phyloP scores from a whole-genome alignment of 37 sponge, comb jelly and placozoan genomes.

The Mnemiopsis leidyi region DNA sequence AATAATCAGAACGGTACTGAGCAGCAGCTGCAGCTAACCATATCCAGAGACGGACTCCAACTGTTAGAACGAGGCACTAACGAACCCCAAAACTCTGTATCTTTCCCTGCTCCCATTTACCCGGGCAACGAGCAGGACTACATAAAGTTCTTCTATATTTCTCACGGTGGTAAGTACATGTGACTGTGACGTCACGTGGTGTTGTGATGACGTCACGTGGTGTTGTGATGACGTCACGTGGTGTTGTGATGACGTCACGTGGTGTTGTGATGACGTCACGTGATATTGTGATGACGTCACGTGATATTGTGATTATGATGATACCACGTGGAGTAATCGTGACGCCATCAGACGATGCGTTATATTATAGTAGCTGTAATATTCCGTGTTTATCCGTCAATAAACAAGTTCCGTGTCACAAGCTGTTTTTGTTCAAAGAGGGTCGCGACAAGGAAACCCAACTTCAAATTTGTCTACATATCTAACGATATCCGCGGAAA shows the following conservation, averaged over 20 bases:
- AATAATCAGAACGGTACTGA: neutral
- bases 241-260: neutral
- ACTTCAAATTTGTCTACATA: no score
- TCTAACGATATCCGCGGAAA: no score
- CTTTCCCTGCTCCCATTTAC: neutral
- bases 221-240: neutral
- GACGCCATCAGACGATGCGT: no score
- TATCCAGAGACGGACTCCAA: neutral
- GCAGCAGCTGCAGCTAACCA: neutral
- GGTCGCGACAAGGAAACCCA: no score
- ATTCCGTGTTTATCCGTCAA: no score
- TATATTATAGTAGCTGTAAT: no score
- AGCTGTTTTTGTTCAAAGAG: no score
- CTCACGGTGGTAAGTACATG: conserved; percentile 39
- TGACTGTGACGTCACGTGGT: neutral
- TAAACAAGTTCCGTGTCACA: neutral
- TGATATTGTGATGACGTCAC: neutral
- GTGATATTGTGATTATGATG: neutral
- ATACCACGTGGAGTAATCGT: no score
- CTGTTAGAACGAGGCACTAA: neutral
- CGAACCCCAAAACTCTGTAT: neutral
- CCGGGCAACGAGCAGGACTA: conserved; percentile 9
- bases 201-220: neutral
- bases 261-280: neutral
- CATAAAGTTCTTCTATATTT: conserved; percentile 25